phyloP scores from a whole-genome alignment of 2,113 vertebrate species.

The Dromiciops gliroides region DNA sequence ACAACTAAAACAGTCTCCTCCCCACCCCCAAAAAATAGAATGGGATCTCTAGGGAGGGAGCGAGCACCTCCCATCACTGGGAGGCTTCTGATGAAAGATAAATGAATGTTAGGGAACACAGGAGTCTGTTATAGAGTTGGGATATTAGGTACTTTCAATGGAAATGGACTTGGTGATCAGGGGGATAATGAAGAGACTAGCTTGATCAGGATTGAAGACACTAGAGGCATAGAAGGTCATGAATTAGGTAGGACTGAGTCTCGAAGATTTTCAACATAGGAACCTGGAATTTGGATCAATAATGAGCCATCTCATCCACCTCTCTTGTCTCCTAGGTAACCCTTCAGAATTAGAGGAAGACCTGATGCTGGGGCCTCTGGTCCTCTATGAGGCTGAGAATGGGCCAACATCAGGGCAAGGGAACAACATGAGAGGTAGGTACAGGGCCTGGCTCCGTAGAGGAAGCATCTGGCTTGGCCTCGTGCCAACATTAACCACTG shows the following conservation, averaged over 20 bases:
- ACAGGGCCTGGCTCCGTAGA: background rate
- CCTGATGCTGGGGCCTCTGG: background rate
- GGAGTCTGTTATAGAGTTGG: no score
- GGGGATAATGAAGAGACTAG: background rate
- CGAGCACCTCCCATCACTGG: no score
- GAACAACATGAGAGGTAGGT: background rate
- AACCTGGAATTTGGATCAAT: background rate
- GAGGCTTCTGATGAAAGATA: no score
- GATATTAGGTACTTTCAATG: background rate
- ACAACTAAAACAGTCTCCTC: no score
- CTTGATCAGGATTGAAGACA: background rate
- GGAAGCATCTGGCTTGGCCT: background rate
- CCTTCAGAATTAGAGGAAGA: background rate
- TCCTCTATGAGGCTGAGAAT: background rate
- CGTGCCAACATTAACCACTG: background rate
- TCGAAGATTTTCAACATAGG: background rate
- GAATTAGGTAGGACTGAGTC: background rate
- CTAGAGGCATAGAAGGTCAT: background rate
- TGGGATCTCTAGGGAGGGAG: no score
- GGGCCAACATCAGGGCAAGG: background rate
- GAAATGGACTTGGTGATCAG: background rate
- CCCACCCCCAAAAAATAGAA: no score
- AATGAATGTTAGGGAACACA: no score
- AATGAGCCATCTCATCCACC: background rate
- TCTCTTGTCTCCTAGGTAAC: background rate